These are phyloP conservation scores for Albula goreensis DNA, from an alignment of 2,113 vertebrate genomes.

Conservation along the genomic window DNA sequence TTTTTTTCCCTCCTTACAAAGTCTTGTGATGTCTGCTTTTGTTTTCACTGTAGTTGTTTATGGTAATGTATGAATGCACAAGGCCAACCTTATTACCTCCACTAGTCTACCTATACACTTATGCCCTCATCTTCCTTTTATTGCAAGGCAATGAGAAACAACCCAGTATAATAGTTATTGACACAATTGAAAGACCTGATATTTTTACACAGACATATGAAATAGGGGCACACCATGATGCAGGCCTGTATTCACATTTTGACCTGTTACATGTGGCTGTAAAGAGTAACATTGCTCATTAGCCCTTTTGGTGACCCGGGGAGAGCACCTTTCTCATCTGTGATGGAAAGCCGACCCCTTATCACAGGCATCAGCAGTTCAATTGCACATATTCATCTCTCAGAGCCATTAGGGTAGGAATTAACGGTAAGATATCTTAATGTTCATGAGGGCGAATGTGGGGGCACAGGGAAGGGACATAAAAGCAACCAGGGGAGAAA, in stretches of 20 bases:
- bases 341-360: slow-evolving; percentile 27
- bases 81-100: too few relatives aligned
- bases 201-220: neutral
- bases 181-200: neutral
- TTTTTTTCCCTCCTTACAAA: neutral
- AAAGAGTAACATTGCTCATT: slow-evolving; percentile 15
- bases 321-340: neutral
- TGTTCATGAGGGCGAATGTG: slow-evolving; percentile 60
- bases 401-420: slow-evolving; percentile 61
- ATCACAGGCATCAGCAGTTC: slow-evolving; percentile 48
- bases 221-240: neutral
- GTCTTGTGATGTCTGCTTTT: neutral
- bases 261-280: neutral
- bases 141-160: neutral
- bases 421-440: slow-evolving; percentile 67
- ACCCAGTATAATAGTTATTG: neutral
- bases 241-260: neutral
- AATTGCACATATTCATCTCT: slow-evolving; percentile 64
- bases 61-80: neutral
- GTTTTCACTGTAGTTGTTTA: neutral
- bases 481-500: slow-evolving; percentile 72
- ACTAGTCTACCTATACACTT: too few relatives aligned
- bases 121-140: too few relatives aligned
- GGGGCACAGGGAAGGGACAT: slow-evolving; percentile 61
- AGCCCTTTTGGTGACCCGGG: neutral